These are phyloP conservation scores for Nemopilema nomurai DNA, from an alignment of 30 jellyfish, hydroid and myxozoan genomes.

Conservation along the genomic window DNA sequence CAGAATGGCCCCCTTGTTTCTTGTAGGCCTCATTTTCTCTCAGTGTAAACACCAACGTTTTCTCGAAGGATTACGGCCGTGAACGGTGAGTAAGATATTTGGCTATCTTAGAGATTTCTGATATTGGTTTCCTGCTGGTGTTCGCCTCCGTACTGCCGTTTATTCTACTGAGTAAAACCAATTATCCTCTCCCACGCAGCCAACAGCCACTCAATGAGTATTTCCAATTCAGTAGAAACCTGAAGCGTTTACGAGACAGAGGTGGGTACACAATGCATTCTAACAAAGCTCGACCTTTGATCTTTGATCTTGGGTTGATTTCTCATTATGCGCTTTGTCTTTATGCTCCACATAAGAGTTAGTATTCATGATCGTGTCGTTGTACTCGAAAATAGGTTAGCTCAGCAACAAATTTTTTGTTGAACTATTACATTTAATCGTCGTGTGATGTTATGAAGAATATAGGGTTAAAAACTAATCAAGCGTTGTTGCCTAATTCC, in stretches of 20 bases:
- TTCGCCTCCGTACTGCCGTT: not conserved
- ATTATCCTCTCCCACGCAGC: not conserved
- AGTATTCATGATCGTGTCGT: not conserved
- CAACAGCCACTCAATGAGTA: conserved; percentile 66
- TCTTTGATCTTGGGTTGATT: no score
- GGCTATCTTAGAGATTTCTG: not conserved
- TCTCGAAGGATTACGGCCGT: conserved; percentile 14
- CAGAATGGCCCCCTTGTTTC: no score
- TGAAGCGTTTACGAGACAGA: conserved; percentile 52
- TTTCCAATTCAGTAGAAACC: conserved; percentile 52
- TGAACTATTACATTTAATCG: not conserved
- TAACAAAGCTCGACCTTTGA: not conserved
- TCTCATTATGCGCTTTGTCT: no score
- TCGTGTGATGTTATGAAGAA: no score
- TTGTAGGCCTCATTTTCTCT: conserved; percentile 66
- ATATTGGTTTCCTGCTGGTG: not conserved
- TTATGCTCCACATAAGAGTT: no score
- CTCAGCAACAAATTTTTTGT: not conserved
- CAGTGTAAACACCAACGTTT: conserved; percentile 60
- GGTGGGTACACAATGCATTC: conserved; percentile 3
- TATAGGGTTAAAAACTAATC: no score
- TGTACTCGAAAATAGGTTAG: not conserved
- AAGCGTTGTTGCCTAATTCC: no score
- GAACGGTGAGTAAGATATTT: conserved; percentile 22
- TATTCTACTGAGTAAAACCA: not conserved